phyloP scores from a whole-genome alignment of 2,888 invertebrate genomes.

The Apamea epomidion region DNA sequence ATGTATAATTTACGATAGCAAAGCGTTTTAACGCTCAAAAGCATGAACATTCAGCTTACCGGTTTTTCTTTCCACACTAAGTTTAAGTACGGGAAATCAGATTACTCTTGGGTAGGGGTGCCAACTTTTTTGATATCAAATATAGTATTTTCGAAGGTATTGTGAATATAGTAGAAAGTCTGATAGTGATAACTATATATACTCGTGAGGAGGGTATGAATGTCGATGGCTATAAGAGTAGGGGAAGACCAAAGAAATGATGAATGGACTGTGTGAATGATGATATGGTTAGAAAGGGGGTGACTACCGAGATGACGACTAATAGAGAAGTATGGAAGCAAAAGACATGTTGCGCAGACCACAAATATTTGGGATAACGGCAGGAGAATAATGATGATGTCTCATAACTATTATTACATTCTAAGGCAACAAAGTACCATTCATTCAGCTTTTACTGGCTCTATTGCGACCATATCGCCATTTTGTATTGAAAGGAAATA shows the following conservation, averaged over 20 bases:
- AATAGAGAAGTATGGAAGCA: no score
- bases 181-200: not conserved
- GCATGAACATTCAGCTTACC: not conserved
- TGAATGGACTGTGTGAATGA: no score
- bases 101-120: not conserved
- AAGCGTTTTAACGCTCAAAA: not conserved
- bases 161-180: not conserved
- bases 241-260: no score
- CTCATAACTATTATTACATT: not conserved
- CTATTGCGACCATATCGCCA: not conserved
- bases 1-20: not conserved
- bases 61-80: not conserved
- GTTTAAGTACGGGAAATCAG: not conserved
- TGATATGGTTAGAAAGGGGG: no score
- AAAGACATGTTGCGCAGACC: no score
- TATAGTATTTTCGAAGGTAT: not conserved
- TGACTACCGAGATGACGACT: no score
- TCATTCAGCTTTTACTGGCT: not conserved
- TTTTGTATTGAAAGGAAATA: not conserved
- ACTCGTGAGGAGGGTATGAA: no score
- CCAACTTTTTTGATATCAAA: not conserved
- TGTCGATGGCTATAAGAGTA: no score
- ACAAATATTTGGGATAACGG: no score
- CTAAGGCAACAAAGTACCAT: not conserved
- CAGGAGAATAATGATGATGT: not conserved